Conservation (phyloP, 2,888 invertebrate genomes). For the Heteromyza rotundicornis region DNA sequence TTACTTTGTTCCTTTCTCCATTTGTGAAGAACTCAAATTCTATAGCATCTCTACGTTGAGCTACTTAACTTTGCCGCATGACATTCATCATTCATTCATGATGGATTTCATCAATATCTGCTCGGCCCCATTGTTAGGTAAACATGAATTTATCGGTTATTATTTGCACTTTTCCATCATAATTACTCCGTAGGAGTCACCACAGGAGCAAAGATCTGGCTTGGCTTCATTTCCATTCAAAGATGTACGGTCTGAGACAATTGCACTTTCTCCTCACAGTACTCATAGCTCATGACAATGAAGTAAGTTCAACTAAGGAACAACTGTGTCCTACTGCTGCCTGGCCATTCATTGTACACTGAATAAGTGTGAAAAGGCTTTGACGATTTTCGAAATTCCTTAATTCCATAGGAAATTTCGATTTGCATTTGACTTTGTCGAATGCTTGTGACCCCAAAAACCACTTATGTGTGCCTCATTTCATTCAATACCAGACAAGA, state of each 20-base stretch:
- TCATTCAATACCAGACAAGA: slow-evolving; percentile 27
- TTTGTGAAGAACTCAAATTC: no score
- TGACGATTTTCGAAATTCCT: slow-evolving; percentile 33
- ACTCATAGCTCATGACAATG: slow-evolving; percentile 12
- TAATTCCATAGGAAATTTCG: slow-evolving; percentile 42
- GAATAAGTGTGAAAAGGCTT: slow-evolving; percentile 56
- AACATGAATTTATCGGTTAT: slow-evolving; percentile 60
- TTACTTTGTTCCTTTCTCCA: no score
- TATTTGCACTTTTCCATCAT: slow-evolving; percentile 58
- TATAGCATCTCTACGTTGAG: no score
- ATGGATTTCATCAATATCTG: slow-evolving; percentile 40
- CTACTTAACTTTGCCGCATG: slow-evolving; percentile 24
- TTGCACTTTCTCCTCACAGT: slow-evolving; percentile 34
- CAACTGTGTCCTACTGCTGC: slow-evolving; percentile 16
- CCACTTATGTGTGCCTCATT: slow-evolving; percentile 46
- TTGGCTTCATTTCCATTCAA: slow-evolving; percentile 24
- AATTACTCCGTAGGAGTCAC: slow-evolving; percentile 58
- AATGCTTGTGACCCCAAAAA: slow-evolving; percentile 29
- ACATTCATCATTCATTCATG: slow-evolving; percentile 40
- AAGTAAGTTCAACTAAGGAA: slow-evolving; percentile 24
- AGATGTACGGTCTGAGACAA: slow-evolving; percentile 29
- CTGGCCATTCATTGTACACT: slow-evolving; percentile 19
- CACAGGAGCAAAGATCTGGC: slow-evolving; percentile 25
- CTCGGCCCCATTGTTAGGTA: slow-evolving; percentile 50
- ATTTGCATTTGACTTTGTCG: slow-evolving; percentile 61